Evolutionary conservation across 1,140 invertebrate species (phyloP).

Genomic region (Conopomorpha cramerella): DNA sequence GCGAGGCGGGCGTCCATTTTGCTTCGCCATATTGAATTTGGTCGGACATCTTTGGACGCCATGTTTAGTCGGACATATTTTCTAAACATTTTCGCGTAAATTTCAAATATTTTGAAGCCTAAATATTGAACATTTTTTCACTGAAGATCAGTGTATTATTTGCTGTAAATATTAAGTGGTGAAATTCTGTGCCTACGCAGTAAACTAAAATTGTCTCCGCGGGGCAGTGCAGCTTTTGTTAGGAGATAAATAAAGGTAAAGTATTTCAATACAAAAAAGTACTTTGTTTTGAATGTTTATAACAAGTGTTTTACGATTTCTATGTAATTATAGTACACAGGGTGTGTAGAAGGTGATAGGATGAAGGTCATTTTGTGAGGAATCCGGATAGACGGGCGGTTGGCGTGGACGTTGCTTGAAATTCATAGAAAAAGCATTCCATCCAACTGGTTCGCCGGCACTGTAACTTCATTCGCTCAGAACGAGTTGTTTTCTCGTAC

Average conservation of each 20-base stretch:
- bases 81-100: slow-evolving; percentile 63
- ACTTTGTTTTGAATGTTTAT: slow-evolving; percentile 49
- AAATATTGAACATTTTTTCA: slow-evolving; percentile 57
- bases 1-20: slow-evolving; percentile 53
- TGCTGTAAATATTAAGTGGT: slow-evolving; percentile 26
- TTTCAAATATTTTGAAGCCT: slow-evolving; percentile 58
- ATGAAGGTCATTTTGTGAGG: slow-evolving; percentile 39
- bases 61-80: slow-evolving; percentile 63
- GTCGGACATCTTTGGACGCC: slow-evolving; percentile 63
- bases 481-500: too few relatives aligned
- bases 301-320: slow-evolving; percentile 51
- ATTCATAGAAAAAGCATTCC: too few relatives aligned
- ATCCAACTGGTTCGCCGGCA: too few relatives aligned
- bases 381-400: slow-evolving; percentile 21
- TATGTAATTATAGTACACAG: slow-evolving; percentile 32
- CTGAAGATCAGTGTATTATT: slow-evolving; percentile 36
- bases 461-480: too few relatives aligned
- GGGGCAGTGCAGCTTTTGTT: slow-evolving; percentile 55
- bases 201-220: slow-evolving; percentile 46
- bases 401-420: slow-evolving; percentile 48
- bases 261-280: slow-evolving; percentile 50
- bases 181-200: slow-evolving; percentile 44
- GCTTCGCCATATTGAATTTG: slow-evolving; percentile 61
- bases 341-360: slow-evolving; percentile 11
- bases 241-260: slow-evolving; percentile 60